Base-by-base conservation (phyloP, 92 coral and sea anemone species). In the Desmophyllum pertusum region DNA sequence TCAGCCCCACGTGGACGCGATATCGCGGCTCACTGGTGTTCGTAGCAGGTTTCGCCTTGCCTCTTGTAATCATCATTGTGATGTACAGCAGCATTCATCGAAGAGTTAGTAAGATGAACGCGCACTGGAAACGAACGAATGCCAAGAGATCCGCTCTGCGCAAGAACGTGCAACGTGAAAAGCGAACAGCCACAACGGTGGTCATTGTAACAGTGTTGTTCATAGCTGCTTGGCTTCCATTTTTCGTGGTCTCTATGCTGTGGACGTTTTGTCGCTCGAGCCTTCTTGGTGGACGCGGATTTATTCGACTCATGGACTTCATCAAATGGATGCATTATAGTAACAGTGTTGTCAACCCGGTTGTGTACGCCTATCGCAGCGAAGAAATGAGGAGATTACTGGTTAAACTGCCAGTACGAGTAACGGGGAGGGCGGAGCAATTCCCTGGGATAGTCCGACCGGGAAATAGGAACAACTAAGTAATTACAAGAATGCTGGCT, bases 281-380 rank as follows among this genome's bases (percentile, higher is more conserved):
- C 38, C 82, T 91, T 13, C 94, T 90, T 5, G 33, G 46, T 3
- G 94, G 76, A 6, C 40, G 46, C 10, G 70, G 81, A 11, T 81
- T 91, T 27, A 53, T 53, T 5, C 84, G 89, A 11, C 86, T 93
- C 70, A 66, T 93, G 80, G 97, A 93, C 87, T 86, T 93, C 75
- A 87, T 93, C 3, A 93, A 93, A 69, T 91, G 91, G 87, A 93
- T 93, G 94, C 97, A 93, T 41, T 93, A 93, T 57, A 81, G 84
- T 27, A 93, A 91, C 89, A 93, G 97, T 64, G 94, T 85, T 19
- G 86, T 93, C 5, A 93, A 93, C 76, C 97, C 97, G 9, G 81
- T 84, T 59, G 89, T 93, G 38, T 93, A 93, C 67, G 91, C 94
- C 21, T 93, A 91, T 67, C 94, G 97, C 18, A 93, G 92, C 79